Percentiles rank a stretch among this genome's conserved stretches.
Conservation (phyloP, 2,113 vertebrate species). For the Lontra canadensis region DNA sequence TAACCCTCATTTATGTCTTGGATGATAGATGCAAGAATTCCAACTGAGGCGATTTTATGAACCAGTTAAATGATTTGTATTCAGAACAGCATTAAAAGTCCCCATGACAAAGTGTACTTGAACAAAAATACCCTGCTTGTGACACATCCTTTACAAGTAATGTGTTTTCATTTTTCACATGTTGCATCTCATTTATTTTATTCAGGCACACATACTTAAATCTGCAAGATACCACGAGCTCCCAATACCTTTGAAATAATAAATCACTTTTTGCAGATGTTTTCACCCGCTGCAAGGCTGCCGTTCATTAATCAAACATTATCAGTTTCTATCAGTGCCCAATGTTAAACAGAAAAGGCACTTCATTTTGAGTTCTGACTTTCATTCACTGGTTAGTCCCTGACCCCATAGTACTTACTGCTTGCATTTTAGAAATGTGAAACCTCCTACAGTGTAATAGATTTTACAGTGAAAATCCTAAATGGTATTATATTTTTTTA, state of each 20-base stretch:
- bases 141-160: slow-evolving; percentile 88
- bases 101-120: slow-evolving; percentile 88
- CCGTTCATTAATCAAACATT: slow-evolving; percentile 92
- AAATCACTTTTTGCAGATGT: slow-evolving; percentile 91
- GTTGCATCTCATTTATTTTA: slow-evolving; percentile 92
- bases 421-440: slow-evolving; percentile 73
- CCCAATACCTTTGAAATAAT: slow-evolving; percentile 88
- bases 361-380: slow-evolving; percentile 86
- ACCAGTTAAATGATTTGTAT: slow-evolving; percentile 89
- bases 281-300: slow-evolving; percentile 84
- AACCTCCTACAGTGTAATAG: slow-evolving; percentile 52
- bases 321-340: slow-evolving; percentile 88
- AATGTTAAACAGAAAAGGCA: slow-evolving; percentile 80
- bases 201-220: slow-evolving; percentile 87
- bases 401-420: slow-evolving; percentile 80
- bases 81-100: slow-evolving; percentile 86
- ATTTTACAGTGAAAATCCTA: slow-evolving; percentile 36
- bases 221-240: slow-evolving; percentile 85
- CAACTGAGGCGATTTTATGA: slow-evolving; percentile 87
- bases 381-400: slow-evolving; percentile 84
- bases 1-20: slow-evolving; percentile 87
- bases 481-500: slow-evolving; percentile 10
- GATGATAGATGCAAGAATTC: slow-evolving; percentile 88
- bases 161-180: slow-evolving; percentile 90
- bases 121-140: slow-evolving; percentile 87